phyloP scores from a whole-genome alignment of 1,140 invertebrate genomes.

The Trichoplusia ni region DNA sequence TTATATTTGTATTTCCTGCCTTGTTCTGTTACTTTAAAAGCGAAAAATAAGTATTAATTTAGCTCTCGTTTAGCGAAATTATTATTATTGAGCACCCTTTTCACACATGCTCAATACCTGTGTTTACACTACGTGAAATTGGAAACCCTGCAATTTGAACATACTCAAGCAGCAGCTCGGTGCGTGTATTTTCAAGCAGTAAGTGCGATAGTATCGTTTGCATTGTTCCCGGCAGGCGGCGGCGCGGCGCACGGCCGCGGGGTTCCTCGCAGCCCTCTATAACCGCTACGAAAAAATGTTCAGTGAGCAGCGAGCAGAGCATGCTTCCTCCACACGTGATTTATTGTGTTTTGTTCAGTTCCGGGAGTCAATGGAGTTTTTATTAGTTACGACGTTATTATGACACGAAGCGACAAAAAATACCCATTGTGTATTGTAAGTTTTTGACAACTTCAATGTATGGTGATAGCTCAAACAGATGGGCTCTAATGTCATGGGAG shows the following conservation, averaged over 20 bases:
- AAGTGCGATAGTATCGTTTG: conserved; percentile 39
- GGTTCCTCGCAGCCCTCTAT: conserved; percentile 20
- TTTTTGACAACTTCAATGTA: conserved; percentile 16
- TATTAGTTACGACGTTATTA: conserved; percentile 52
- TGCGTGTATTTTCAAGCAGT: neutral
- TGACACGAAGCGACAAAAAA: conserved; percentile 48
- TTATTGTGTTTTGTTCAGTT: conserved; percentile 65
- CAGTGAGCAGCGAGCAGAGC: neutral
- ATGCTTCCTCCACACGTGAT: conserved; percentile 46
- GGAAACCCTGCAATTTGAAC: neutral
- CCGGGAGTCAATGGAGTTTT: conserved; percentile 65
- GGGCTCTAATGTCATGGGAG: neutral
- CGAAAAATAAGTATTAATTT: no score
- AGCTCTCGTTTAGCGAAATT: no score
- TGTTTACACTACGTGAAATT: neutral
- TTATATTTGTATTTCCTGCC: no score
- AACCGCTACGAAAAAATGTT: conserved; percentile 23
- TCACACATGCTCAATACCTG: no score
- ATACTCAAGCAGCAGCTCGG: neutral
- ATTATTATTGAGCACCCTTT: no score
- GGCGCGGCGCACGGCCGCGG: conserved; percentile 20
- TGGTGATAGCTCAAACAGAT: neutral
- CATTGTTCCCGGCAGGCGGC: conserved; percentile 28
- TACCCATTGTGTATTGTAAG: conserved; percentile 29
- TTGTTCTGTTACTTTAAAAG: no score